Base-by-base conservation (phyloP, 2,888 invertebrate genomes). In the Ptycholaimellus sp. region DNA sequence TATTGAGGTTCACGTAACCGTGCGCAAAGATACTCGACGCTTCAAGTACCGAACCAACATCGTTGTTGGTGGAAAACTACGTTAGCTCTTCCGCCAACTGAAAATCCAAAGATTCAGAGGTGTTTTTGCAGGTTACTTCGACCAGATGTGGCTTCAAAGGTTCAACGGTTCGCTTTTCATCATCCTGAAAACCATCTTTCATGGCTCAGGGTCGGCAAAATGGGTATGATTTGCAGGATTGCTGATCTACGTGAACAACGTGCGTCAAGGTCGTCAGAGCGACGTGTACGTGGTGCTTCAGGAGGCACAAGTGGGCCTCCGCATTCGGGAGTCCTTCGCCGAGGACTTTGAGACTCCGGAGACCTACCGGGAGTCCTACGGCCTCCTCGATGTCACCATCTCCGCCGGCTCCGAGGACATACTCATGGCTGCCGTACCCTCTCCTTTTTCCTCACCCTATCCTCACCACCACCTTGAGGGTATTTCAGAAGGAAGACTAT, bases 271-370 rank as follows among this genome's bases (percentile, higher is more conserved):
- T 22, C n/a, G n/a, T n/a, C 53, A 54, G 38, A 48, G 53, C 2
- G 55, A 55, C 35, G 48, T 55, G 35, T 55, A 54, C 40, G 52
- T 54, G 2, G 51, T 56, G 1, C 36, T 55, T 16, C 52, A 56
- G 35, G 49, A 50, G 40, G 50, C 53, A 4, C 50, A 50, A 34
- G 39, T 44, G 14, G 35, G 38, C 21, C 40, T 56, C 22, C 42
- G 52, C 30, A 50, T 55, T 14, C 40, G 51, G 6, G 55, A 55
- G 40, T 48, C 48, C 17, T 56, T 49, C 36, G 44, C 48, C 2
- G 32, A 48, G 34, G 53, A 54, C 46, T 49, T 55, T 31, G 52
- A 51, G 40, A 46, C 48, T n/a, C 35, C 50, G 30, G 41, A 49
- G 1, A 49, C 46, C 37, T 56, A 48, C 40, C 52, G 50, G 38